Evolutionary conservation across 2,888 invertebrate genomes (phyloP), one percentile per base, ranked within the genome.

Genomic region (Heliconius sara): DNA sequence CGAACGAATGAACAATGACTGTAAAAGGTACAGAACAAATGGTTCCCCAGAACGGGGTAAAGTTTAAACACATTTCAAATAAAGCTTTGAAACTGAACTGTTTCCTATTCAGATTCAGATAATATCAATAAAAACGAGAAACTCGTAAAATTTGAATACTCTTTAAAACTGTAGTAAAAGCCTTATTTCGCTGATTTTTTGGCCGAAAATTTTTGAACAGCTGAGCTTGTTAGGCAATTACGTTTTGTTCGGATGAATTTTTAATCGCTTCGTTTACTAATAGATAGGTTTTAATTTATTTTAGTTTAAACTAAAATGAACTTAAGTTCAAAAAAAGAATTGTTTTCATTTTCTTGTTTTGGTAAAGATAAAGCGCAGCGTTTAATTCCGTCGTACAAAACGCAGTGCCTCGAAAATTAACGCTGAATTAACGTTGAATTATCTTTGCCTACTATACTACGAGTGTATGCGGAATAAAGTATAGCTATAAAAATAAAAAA

Each of bases 61-160:
- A 77, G 76, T 74, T 79, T 77, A 76, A 81, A 63, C 81, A 75
- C 74, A 80, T 80, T 70, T 80, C 80, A 81, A 83, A 82, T 80
- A 79, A 78, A 83, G 80, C 79, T 67, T 60, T 77, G 65, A 27
- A 65, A 27, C 68, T 68, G 16, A 60, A 74, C 78, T 43, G 73
- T 79, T 77, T 73, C 60, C 80, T 72, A 79, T 84, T 83, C 83
- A 82, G 75, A 77, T 77, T 73, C 76, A 83, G 82, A 83, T 84
- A 85, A 84, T 85, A 86, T 84, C 84, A 85, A 85, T 86, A 85
- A 85, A 85, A 86, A 82, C 80, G 82, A 76, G 79, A 78, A 83
- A 79, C 79, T 84, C 85, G 83, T 86, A 83, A 85, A 85, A 81
- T 84, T 83, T 82, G 83, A 85, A 84, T 81, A 80, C 79, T 82